Conservation (phyloP, 2,797 vertebrate species). For the Notolepis coatsorum region DNA sequence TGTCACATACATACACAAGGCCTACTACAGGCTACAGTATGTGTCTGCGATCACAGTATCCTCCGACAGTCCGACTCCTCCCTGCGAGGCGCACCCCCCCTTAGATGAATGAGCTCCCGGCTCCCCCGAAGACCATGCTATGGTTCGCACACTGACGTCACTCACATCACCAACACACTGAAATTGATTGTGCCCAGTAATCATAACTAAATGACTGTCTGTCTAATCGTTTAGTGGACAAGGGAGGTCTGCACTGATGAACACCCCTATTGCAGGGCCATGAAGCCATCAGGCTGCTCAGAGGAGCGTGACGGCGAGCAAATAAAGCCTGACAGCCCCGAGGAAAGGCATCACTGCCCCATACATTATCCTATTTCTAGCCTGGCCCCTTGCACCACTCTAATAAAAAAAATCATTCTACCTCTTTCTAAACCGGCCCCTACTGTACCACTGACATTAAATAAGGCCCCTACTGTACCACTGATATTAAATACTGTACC, state of each 20-base stretch:
- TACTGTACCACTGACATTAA: conserved; percentile 38
- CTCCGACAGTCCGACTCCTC: no score
- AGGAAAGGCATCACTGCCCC: conserved; percentile 48
- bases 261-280: conserved; percentile 71
- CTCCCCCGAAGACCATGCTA: no score
- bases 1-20: no score
- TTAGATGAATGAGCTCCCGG: no score
- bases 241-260: conserved; percentile 69
- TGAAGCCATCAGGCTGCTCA: conserved; percentile 77
- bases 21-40: no score
- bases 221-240: conserved; percentile 74
- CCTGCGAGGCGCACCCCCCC: no score
- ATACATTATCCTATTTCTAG: conserved; percentile 62
- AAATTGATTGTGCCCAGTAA: conserved; percentile 69
- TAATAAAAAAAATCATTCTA: conserved; percentile 34
- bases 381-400: conserved; percentile 23
- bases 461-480: conserved; percentile 18
- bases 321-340: conserved; percentile 69
- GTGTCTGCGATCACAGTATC: no score
- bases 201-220: conserved; percentile 70
- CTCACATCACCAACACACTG: conserved; percentile 41
- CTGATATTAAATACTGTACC: conserved; percentile 38
- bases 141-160: not conserved
- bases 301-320: conserved; percentile 64
- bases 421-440: conserved; percentile 30